Evolutionary conservation across 2,113 vertebrate species (phyloP).

Genomic region (Brienomyrus brachyistius): DNA sequence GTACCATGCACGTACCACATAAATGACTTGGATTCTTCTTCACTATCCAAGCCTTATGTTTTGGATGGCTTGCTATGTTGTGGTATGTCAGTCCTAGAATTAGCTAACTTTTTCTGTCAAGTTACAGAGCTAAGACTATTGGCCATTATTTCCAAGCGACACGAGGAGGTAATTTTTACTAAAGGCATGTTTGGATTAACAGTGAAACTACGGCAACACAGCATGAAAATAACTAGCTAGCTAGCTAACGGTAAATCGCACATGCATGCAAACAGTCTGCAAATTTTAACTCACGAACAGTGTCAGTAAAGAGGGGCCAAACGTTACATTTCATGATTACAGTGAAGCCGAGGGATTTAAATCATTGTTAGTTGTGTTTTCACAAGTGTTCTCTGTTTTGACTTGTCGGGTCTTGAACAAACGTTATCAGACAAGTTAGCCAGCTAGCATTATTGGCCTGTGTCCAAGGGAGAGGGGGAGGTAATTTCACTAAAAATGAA

Average conservation of each 20-base stretch:
- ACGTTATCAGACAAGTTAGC: background rate
- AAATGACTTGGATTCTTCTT: background rate
- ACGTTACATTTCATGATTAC: background rate
- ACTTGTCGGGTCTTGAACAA: background rate
- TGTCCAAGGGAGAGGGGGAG: background rate
- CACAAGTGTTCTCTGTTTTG: background rate
- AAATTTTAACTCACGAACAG: background rate
- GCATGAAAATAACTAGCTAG: background rate
- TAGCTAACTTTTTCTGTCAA: background rate
- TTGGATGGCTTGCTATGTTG: background rate
- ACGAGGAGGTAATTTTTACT: background rate
- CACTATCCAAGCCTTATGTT: background rate
- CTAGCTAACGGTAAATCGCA: background rate
- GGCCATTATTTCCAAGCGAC: background rate
- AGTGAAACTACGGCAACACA: background rate
- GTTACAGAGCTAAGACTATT: background rate
- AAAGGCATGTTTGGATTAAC: background rate
- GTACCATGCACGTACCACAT: background rate
- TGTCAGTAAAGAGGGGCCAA: background rate
- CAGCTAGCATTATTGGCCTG: background rate
- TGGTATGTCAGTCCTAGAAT: background rate
- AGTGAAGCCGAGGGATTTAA: background rate
- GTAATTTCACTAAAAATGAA: background rate
- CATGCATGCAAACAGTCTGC: background rate
- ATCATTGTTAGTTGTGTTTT: background rate